phyloP scores from a whole-genome alignment of 2,113 vertebrate species.

The Etheostoma cragini region DNA sequence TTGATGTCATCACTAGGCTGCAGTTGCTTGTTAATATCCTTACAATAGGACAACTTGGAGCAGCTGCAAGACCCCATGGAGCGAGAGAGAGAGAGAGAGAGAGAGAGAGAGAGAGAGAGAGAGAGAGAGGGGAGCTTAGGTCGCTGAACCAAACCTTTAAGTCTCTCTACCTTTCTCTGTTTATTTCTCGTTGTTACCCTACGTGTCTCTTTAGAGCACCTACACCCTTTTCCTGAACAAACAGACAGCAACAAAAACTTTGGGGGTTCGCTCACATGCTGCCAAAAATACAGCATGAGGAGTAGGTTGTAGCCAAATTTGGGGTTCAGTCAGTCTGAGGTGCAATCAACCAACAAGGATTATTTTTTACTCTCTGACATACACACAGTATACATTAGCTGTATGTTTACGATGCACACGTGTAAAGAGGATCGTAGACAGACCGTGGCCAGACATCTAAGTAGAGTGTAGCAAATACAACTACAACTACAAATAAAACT shows the following conservation, averaged over 20 bases:
- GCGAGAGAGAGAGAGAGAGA: slow-evolving; percentile 3
- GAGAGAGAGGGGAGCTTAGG: slow-evolving; percentile 44
- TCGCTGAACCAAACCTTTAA: slow-evolving; percentile 31
- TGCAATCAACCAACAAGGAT: slow-evolving; percentile 31
- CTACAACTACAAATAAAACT: too few relatives aligned
- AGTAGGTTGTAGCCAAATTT: slow-evolving; percentile 42
- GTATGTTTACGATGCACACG: slow-evolving; percentile 25
- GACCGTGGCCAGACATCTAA: slow-evolving; percentile 27
- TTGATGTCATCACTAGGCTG: slow-evolving; percentile 55
- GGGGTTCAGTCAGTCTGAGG: slow-evolving; percentile 46
- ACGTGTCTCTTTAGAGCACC: background rate
- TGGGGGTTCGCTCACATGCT: slow-evolving; percentile 10
- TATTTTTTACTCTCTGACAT: slow-evolving; percentile 12
- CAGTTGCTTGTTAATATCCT: slow-evolving; percentile 83
- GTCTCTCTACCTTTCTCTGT: slow-evolving; percentile 21
- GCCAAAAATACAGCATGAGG: slow-evolving; percentile 52
- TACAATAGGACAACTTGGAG: slow-evolving; percentile 65
- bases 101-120: too few relatives aligned
- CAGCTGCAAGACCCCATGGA: slow-evolving; percentile 61
- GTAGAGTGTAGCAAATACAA: slow-evolving; percentile 2
- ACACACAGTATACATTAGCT: slow-evolving; percentile 14
- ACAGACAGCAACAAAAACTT: slow-evolving; percentile 39
- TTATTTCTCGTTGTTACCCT: slow-evolving; percentile 9
- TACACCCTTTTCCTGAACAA: slow-evolving; percentile 20
- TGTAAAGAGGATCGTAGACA: background rate